A percentile compares a stretch with the other conserved stretches of the same genome.
Evolutionary conservation across 1,140 invertebrate species (phyloP).

Genomic region (Dendrolimus kikuchii): DNA sequence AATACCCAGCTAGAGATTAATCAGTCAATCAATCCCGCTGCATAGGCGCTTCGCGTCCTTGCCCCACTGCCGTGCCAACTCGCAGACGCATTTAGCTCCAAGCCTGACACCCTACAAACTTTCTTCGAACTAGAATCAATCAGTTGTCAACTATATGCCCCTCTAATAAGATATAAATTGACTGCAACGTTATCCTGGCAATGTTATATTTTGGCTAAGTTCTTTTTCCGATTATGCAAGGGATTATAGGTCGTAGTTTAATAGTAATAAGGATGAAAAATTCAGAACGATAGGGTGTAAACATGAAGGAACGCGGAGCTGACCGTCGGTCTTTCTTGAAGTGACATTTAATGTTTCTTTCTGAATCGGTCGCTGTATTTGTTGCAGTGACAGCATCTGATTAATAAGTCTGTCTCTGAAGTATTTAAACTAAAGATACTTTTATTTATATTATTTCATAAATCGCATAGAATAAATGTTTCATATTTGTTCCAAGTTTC

Average conservation of each 20-base stretch:
- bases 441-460: too few species aligned
- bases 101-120: constrained; percentile 42
- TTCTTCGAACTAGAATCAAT: constrained; percentile 35
- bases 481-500: too few species aligned
- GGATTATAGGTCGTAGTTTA: constrained; percentile 27
- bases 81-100: constrained; percentile 56
- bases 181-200: constrained; percentile 19
- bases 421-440: too few species aligned
- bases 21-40: constrained; percentile 65
- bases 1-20: constrained; percentile 41
- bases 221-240: constrained; percentile 14
- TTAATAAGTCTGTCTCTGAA: too few species aligned
- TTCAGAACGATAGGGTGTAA: constrained; percentile 18
- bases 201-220: constrained; percentile 26
- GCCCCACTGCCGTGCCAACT: constrained; percentile 63
- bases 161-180: constrained; percentile 16
- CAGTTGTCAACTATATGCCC: constrained; percentile 37
- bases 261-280: constrained; percentile 12
- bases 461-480: too few species aligned
- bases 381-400: constrained; percentile 14
- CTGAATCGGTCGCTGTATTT: constrained; percentile 19
- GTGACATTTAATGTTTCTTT: constrained; percentile 58
- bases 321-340: constrained; percentile 26
- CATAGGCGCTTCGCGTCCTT: constrained; percentile 61
- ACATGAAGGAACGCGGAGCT: constrained; percentile 38